Conservation (phyloP, 92 coral and sea anemone species). For the Hydrozoanthus gracilis region DNA sequence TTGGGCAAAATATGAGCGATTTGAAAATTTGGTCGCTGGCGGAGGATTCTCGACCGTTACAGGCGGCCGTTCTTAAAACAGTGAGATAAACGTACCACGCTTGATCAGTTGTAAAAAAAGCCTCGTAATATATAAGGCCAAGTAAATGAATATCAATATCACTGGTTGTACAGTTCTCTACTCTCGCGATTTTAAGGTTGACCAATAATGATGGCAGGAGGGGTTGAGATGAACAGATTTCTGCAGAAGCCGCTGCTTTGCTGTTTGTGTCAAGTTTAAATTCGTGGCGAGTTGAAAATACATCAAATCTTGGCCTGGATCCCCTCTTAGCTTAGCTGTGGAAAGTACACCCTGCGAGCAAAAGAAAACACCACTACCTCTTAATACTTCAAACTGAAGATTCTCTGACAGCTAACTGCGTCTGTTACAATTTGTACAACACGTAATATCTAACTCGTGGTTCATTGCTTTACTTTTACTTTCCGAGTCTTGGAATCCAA, state of each 20-base stretch:
- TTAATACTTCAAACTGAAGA: neutral
- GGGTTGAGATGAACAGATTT: constrained; percentile 72
- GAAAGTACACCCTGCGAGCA: constrained; percentile 46
- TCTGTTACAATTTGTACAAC: neutral
- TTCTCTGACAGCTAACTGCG: neutral
- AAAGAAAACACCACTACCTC: neutral
- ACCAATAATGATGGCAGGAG: constrained; percentile 57
- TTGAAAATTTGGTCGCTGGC: no score
- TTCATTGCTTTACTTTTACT: no score
- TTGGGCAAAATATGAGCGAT: no score
- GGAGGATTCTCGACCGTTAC: no score
- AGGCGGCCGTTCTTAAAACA: no score
- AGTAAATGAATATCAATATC: neutral
- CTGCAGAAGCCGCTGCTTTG: constrained; percentile 54
- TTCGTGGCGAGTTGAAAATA: constrained; percentile 54
- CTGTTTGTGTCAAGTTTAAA: constrained; percentile 21
- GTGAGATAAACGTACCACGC: no score
- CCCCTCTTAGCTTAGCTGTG: constrained; percentile 45
- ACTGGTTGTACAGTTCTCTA: neutral
- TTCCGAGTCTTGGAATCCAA: no score
- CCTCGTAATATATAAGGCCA: no score
- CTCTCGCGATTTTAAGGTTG: constrained; percentile 37
- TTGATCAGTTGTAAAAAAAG: no score
- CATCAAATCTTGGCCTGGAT: constrained; percentile 62
- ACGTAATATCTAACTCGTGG: no score